A percentile compares a stretch with the other conserved stretches of the same genome.
phyloP scores from a whole-genome alignment of 2,888 invertebrate genomes.

The Epinotia bilunana region DNA sequence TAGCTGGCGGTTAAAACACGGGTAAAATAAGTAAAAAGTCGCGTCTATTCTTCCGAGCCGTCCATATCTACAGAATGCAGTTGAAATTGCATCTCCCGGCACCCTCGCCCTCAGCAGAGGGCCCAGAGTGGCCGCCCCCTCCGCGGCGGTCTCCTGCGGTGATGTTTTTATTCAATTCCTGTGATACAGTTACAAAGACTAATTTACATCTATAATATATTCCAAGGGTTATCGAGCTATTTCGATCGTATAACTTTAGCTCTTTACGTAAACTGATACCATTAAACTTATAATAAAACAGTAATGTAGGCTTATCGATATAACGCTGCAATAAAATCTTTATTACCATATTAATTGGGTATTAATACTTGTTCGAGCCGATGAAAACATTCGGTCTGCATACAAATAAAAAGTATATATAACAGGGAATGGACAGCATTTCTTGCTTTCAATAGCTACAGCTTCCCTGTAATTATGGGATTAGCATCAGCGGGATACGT shows the following conservation, averaged over 20 bases:
- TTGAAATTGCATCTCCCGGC: slow-evolving; percentile 66
- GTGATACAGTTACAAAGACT: slow-evolving; percentile 50
- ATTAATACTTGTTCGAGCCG: slow-evolving; percentile 28
- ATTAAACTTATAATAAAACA: slow-evolving; percentile 42
- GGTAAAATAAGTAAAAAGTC: slow-evolving; percentile 55
- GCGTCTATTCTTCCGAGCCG: slow-evolving; percentile 56
- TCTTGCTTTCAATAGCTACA: slow-evolving; percentile 16
- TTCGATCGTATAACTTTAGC: slow-evolving; percentile 38
- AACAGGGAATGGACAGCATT: slow-evolving; percentile 2
- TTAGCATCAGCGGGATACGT: slow-evolving; percentile 11
- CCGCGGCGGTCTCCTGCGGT: slow-evolving; percentile 58
- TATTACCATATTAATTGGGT: slow-evolving; percentile 56
- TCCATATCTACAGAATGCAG: slow-evolving; percentile 64
- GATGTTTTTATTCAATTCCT: slow-evolving; percentile 68
- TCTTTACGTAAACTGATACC: slow-evolving; percentile 38
- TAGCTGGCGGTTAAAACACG: slow-evolving; percentile 53
- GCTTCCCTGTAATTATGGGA: slow-evolving; percentile 21
- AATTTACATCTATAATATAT: slow-evolving; percentile 55
- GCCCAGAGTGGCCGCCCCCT: slow-evolving; percentile 63
- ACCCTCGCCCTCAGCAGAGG: slow-evolving; percentile 59
- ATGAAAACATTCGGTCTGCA: slow-evolving; percentile 38
- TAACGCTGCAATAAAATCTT: slow-evolving; percentile 45
- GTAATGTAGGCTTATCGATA: slow-evolving; percentile 40
- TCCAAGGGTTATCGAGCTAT: slow-evolving; percentile 40
- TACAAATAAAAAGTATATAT: slow-evolving; percentile 24